Evolutionary conservation across 2,888 invertebrate species (phyloP), one percentile per base, ranked within the genome.

Genomic region (Tetragonula carbonaria): DNA sequence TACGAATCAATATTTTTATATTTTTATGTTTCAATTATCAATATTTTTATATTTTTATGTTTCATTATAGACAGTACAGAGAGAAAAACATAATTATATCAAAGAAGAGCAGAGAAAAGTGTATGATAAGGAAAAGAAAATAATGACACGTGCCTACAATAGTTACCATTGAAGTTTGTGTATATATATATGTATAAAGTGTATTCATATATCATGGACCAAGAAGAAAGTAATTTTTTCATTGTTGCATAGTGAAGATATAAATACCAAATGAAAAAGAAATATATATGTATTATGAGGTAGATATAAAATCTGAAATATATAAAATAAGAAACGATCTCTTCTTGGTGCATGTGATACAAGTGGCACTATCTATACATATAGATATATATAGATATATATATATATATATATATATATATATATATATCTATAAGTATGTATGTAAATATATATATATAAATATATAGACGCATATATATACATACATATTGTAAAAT

Each of bases 141-240:
- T 76, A 87, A 82, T 80, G 80, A 89, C 82, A 87, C 85, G 91
- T 91, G 91, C 90, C 91, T 91, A 90, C 86, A 86, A 87, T 90
- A 91, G 91, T 91, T 91, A 91, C 91, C 91, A 91, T 81, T 89
- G 74, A 82, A 72, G 76, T 74, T 53, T 82, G 23, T 78, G 18
- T 80, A 45, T 67, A 21, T 28, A 28, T 81, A 62, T 81, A 67
- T 84, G 70, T 87, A 75, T 81, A 83, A 81, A 84, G 77, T 88
- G 86, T 89, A 85, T 80, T 66, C 65, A 55, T 78, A 62, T 66
- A 78, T 23, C 82, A 71, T 78, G 82, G 77, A 68, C 80, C 78
- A 81, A 80, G 82, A 84, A 80, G 78, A 83, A 68, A 65, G 51
- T 55, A 23, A 4, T 18, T 72, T 85, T 66, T 70, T 59, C 55